These are phyloP conservation scores for Melangyna quadrimaculata DNA, from an alignment of 2,888 invertebrate genomes.

Conservation along the genomic window DNA sequence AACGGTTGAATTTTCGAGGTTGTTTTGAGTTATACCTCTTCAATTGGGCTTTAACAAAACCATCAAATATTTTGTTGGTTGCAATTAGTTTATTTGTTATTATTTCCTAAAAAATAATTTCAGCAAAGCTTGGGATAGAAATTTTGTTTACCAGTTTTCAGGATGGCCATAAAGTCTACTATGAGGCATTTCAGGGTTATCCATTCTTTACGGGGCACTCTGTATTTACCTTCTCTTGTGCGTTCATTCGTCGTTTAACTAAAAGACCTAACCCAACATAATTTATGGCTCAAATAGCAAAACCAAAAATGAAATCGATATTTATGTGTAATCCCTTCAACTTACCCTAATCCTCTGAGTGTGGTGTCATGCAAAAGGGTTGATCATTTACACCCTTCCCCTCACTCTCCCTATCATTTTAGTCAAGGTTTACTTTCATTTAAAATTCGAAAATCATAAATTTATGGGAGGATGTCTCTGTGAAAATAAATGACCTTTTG, in stretches of 20 bases:
- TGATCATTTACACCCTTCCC: background rate
- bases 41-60: no score
- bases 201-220: no score
- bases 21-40: no score
- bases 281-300: slow-evolving; percentile 52
- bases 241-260: background rate
- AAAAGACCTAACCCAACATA: slow-evolving; percentile 27
- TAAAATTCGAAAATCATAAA: slow-evolving; percentile 55
- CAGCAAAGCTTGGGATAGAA: no score
- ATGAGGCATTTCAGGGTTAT: no score
- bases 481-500: slow-evolving; percentile 33
- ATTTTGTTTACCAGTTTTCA: no score
- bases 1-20: no score
- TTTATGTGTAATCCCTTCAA: slow-evolving; percentile 51
- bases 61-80: no score
- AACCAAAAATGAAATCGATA: slow-evolving; percentile 51
- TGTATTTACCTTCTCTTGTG: background rate
- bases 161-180: no score
- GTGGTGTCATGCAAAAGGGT: slow-evolving; percentile 18
- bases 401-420: no score
- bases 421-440: background rate
- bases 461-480: slow-evolving; percentile 45
- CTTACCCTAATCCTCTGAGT: slow-evolving; percentile 48
- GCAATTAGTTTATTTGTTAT: no score
- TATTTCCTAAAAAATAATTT: no score